Base-by-base conservation (phyloP, 2,797 vertebrate genomes). In the Columba guinea region DNA sequence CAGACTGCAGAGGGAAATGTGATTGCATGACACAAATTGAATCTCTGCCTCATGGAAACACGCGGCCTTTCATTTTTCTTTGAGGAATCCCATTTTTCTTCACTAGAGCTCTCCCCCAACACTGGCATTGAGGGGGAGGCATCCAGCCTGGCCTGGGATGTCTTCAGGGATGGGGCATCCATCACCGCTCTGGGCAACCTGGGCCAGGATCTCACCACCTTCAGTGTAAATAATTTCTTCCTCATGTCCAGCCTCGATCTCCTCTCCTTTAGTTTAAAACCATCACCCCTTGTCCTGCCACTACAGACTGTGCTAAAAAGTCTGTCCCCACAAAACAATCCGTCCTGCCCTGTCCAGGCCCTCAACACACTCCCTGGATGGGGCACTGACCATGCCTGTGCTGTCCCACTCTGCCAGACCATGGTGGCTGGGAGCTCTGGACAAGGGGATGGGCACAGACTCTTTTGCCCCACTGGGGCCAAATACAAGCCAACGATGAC, bases 11-110 rank as follows among this genome's bases (percentile, higher is more conserved):
- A 94, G 95, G 85, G 87, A 96, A 94, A 95, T 68, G 89, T 73
- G 94, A 93, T 69, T 96, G 94, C 51, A 34, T 83, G 97, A 92
- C 96, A 97, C 81, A 94, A 92, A 94, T 60, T 89, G 92, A 94
- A 92, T 84, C 84, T 62, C 70, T 90, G 94, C 96, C 85, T 91
- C 84, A 78, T 67, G 79, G 85, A 96, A 88, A 94, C 18, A 80
- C 1, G 0, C 0, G 2, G 89, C 69, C 64, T 93, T 94, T 70
- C 62, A 46, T 89, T 92, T 93, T 44, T 68, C 9, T 10, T 85
- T 87, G 70, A 71, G 70, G 71, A 92, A 87, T 84, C 78, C 65
- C 59, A 65, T 86, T 90, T 93, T 88, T 30, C 39, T 85, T 68
- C 10, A 0, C 51, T 51, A 75, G 64, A 73, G 53, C 90, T 97